Base-by-base conservation (phyloP, 2,888 invertebrate species). In the Thera obeliscata region DNA sequence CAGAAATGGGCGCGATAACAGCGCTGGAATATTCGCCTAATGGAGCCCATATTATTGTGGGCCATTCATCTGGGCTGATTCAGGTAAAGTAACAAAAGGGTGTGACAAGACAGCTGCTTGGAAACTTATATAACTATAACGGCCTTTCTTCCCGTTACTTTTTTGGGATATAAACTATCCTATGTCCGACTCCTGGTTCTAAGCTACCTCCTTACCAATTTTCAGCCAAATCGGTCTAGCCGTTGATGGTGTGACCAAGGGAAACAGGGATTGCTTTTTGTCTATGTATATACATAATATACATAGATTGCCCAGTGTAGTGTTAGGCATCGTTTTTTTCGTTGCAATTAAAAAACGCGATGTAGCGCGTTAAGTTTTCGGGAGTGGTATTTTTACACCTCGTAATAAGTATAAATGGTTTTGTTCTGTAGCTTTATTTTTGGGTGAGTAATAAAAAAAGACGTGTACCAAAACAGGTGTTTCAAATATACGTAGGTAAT, bases 21-120 rank as follows among this genome's bases (percentile, higher is more conserved):
- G 81, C 89, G 41, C 75, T 93, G 65, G 86, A 86, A 71, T 94
- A 87, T 78, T 88, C 93, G 38, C 86, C 87, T 6, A 83, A 87
- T 70, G 94, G 94, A 33, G 79, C 83, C 58, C 76, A 88, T 71
- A 80, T 95, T 77, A 87, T 91, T 56, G 87, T 88, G 38, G 89
- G 89, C 8, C 94, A 93, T 81, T 91, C 94, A 38, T 87, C 91
- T 6, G 95, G 95, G 54, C 75, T 87, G 68, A 91, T 95, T 74
- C 94, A 95, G 91, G 95, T 94, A 80, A 64, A 60, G 33, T 33
- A 52, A 33, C 33, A 33, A 52, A 33, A 33, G 52, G 52, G 52
- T 33, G 52, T 33, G 2, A 50, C 50, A 33, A 9, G 22, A 9
- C 22, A 22, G 50, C 52, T 52, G 22, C 33, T 33, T 2, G 9